Percentiles rank a stretch among this genome's conserved stretches.
Conservation (phyloP, 1,140 invertebrate species). For the Pseudomyrmex dendroicus region DNA sequence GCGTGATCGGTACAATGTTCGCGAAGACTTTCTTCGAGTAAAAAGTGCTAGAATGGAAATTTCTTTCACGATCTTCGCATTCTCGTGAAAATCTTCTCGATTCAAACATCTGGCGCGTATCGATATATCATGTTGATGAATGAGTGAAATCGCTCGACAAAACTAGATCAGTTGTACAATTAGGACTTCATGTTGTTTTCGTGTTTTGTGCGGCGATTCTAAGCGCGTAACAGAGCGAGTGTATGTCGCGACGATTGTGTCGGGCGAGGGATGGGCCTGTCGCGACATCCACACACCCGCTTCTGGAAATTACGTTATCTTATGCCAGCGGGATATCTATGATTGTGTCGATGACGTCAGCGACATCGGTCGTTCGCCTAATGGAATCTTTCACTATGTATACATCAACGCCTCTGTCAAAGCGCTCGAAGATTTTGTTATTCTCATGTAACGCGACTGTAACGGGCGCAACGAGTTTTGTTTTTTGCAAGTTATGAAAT, state of each 20-base stretch:
- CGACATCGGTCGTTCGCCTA: conserved; percentile 35
- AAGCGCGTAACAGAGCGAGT: conserved; percentile 62
- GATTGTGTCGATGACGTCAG: conserved; percentile 53
- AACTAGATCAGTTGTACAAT: conserved; percentile 7
- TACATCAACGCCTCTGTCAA: conserved; percentile 34
- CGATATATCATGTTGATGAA: conserved; percentile 45
- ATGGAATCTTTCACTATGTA: conserved; percentile 50
- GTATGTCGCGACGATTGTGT: background rate
- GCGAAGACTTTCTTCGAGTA: too few species aligned
- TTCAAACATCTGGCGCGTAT: conserved; percentile 11
- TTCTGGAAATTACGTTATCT: conserved; percentile 63
- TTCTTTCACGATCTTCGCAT: too few species aligned
- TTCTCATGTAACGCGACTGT: background rate
- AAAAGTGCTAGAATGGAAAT: too few species aligned
- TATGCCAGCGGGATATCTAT: conserved; percentile 47
- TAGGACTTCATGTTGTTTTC: conserved; percentile 50
- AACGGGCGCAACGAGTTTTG: background rate
- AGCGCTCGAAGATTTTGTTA: conserved; percentile 24
- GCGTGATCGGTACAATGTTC: too few species aligned
- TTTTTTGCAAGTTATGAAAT: background rate
- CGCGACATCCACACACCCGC: conserved; percentile 50
- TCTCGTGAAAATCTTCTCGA: background rate
- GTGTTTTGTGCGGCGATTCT: background rate
- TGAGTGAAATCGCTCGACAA: conserved; percentile 16
- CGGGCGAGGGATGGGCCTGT: conserved; percentile 35